phyloP scores from a whole-genome alignment of 2,797 vertebrate genomes.

The Epinephelus malabaricus region DNA sequence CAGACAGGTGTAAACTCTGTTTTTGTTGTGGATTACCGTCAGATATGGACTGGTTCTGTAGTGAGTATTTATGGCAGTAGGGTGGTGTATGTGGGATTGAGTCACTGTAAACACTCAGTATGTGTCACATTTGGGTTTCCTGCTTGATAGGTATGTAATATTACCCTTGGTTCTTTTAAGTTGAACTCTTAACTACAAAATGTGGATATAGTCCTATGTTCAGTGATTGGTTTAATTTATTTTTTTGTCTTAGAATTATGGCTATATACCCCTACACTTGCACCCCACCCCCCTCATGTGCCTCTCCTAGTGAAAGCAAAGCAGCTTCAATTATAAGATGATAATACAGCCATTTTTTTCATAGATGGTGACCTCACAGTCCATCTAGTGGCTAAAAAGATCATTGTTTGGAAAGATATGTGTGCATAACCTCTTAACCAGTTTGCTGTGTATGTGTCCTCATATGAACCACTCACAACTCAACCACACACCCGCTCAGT shows the following conservation, averaged over 20 bases:
- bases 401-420: neutral
- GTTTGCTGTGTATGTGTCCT: neutral
- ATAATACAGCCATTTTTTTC: neutral
- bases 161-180: neutral
- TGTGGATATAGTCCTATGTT: neutral
- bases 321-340: neutral
- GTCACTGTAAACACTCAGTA: neutral
- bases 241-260: too few relatives aligned
- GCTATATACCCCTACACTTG: too few relatives aligned
- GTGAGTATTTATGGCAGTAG: neutral
- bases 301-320: too few relatives aligned
- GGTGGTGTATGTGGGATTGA: neutral
- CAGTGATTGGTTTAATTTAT: fast-evolving
- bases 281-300: too few relatives aligned
- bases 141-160: neutral
- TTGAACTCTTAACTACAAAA: neutral
- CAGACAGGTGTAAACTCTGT: neutral
- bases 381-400: neutral
- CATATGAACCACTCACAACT: neutral
- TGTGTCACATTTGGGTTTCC: neutral
- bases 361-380: neutral
- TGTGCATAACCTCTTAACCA: neutral
- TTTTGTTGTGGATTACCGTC: neutral
- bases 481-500: neutral
- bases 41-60: neutral